Evolutionary conservation across 2,113 vertebrate genomes (phyloP).

Genomic region (Miniopterus natalensis): DNA sequence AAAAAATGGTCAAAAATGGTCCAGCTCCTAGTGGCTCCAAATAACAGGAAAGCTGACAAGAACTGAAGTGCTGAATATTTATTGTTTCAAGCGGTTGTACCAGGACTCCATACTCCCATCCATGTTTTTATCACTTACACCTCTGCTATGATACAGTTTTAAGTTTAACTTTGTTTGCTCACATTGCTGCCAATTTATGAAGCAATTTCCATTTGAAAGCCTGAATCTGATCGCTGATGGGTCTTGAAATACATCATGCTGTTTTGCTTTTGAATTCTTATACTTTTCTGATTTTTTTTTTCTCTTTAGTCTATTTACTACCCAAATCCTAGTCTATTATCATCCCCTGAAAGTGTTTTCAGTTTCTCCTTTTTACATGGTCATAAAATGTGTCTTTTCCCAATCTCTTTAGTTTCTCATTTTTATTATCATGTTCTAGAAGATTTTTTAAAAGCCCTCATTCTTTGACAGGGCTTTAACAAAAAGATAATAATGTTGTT

Average conservation of each 20-base stretch:
- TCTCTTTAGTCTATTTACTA: background rate
- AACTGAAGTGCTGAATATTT: background rate
- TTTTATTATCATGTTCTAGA: background rate
- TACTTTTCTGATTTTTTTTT: background rate
- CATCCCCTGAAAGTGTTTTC: slow-evolving; percentile 16
- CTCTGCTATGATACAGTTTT: background rate
- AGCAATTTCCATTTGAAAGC: background rate
- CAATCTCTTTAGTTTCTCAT: slow-evolving; percentile 42
- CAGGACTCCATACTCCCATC: background rate
- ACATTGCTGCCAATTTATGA: background rate
- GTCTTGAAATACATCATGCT: background rate
- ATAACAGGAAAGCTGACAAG: background rate
- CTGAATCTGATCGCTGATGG: background rate
- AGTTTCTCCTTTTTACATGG: background rate
- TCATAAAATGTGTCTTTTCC: slow-evolving; percentile 17
- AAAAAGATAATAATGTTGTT: background rate
- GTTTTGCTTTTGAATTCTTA: background rate
- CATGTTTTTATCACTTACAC: background rate
- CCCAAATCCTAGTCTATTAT: background rate
- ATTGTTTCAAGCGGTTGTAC: background rate
- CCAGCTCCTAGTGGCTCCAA: background rate
- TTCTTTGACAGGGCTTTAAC: background rate
- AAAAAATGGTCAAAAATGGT: background rate
- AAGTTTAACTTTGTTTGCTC: slow-evolving; percentile 1
- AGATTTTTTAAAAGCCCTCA: background rate